Evolutionary conservation across 2,888 invertebrate species (phyloP), one percentile per base, ranked within the genome.

Genomic region (Alentia gelatinosa): DNA sequence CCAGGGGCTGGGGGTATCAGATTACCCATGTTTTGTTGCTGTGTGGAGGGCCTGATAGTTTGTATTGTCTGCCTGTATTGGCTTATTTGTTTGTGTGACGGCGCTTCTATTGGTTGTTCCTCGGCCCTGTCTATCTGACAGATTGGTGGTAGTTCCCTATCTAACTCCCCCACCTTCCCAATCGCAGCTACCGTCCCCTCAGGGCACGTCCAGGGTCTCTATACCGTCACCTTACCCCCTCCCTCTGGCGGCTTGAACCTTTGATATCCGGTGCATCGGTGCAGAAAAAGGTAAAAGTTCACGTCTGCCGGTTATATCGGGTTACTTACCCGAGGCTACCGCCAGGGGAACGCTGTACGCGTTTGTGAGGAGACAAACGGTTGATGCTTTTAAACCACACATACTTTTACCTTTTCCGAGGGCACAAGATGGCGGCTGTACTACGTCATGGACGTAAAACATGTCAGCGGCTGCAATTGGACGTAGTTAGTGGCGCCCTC

Each of bases 401-500:
- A 63, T 63, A 5, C n/a, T 63, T 63, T 12, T 79, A 5, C 74
- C 26, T 15, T 74, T 74, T 33, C 33, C 26, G 1, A 12, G 30
- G 15, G 15, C 26, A 33, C 74, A 56, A 56, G 56, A 56, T 26
- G 37, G 39, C 79, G 37, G 79, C 19, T 79, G 79, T 23, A 35
- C 79, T 23, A 39, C 39, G 37, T 15, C 39, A 39, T 19, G n/a
- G 23, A 39, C 37, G 79, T 35, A 79, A 26, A 35, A 79, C 79
- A 79, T 39, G 79, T 35, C 79, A 79, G 3, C 19, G 23, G 79
- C 37, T 79, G 19, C 79, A 79, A 79, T 35, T 79, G 39, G 79
- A 35, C 37, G 79, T 79, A 35, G 79, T 79, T 79, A 79, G 79
- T 79, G 79, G 3, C n/a, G 79, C 79, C 79, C 37, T 39, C 79